Conservation (phyloP, 2,888 invertebrate genomes). For the Parnassius orleans region DNA sequence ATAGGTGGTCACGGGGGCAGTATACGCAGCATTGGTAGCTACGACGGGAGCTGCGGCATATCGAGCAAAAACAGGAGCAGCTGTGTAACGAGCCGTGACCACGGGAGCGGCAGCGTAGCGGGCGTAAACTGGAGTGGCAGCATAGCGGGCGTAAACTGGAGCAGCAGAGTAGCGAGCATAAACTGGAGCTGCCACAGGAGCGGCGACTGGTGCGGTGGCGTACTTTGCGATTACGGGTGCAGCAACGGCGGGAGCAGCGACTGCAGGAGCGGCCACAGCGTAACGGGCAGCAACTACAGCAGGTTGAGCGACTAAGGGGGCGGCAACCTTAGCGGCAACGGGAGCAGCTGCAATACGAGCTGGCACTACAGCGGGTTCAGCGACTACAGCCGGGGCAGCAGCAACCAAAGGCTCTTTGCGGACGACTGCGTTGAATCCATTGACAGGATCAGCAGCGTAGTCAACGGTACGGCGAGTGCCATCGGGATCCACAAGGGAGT, state of each 20-base stretch:
- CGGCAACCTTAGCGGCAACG: slow-evolving; percentile 37
- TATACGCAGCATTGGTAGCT: slow-evolving; percentile 40
- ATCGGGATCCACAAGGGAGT: slow-evolving; percentile 68
- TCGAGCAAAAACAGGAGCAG: slow-evolving; percentile 45
- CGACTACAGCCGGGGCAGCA: slow-evolving; percentile 58
- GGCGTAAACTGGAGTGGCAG: slow-evolving; percentile 34
- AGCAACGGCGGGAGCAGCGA: slow-evolving; percentile 38
- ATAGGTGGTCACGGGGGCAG: slow-evolving; percentile 33
- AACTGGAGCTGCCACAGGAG: slow-evolving; percentile 26
- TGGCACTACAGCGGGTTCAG: slow-evolving; percentile 51
- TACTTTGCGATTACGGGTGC: slow-evolving; percentile 43
- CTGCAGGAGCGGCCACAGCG: slow-evolving; percentile 40
- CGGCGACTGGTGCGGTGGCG: slow-evolving; percentile 37
- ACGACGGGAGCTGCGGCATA: slow-evolving; percentile 42
- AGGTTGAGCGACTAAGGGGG: slow-evolving; percentile 74
- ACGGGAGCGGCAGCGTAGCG: slow-evolving; percentile 37
- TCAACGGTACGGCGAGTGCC: slow-evolving; percentile 67
- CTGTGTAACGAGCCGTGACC: slow-evolving; percentile 78
- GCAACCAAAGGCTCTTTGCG: slow-evolving; percentile 63
- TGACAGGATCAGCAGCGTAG: slow-evolving; percentile 65
- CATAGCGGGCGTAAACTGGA: slow-evolving; percentile 31
- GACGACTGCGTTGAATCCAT: slow-evolving; percentile 70
- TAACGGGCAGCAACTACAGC: slow-evolving; percentile 43
- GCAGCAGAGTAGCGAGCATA: slow-evolving; percentile 35
- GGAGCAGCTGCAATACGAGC: slow-evolving; percentile 49